These are phyloP conservation scores for Tenthredo distinguenda DNA, from an alignment of 2,888 invertebrate genomes.

Conservation along the genomic window DNA sequence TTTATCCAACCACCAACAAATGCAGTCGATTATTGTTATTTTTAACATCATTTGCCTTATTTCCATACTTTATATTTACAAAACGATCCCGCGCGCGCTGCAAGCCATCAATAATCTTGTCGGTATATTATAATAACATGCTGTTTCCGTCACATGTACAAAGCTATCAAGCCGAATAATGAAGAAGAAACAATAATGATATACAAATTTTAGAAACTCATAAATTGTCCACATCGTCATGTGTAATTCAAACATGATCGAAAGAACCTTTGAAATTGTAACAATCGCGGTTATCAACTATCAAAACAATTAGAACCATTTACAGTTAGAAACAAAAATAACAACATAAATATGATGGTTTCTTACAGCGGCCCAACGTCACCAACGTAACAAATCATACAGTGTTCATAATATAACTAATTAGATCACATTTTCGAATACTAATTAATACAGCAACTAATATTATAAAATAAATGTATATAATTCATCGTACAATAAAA, in stretches of 20 bases:
- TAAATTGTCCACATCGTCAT: conserved; percentile 14
- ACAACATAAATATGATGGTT: conserved; percentile 54
- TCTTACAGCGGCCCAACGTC: conserved; percentile 54
- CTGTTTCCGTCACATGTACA: neutral
- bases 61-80: conserved; percentile 58
- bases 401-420: conserved; percentile 60
- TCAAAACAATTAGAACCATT: neutral
- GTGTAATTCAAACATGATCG: neutral
- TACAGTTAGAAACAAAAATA: neutral
- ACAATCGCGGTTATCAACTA: neutral
- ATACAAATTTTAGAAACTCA: neutral
- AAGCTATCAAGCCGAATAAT: conserved; percentile 10
- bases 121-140: neutral
- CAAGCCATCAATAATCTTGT: conserved; percentile 25
- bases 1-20: conserved; percentile 63
- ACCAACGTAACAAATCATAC: conserved; percentile 50
- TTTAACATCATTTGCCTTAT: conserved; percentile 64
- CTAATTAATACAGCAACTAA: conserved; percentile 68
- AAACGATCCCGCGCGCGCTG: conserved; percentile 15
- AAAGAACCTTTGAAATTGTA: conserved; percentile 16
- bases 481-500: conserved; percentile 68
- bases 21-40: conserved; percentile 60
- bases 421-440: conserved; percentile 71
- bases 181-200: neutral
- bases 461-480: conserved; percentile 67